Evolutionary conservation across 2,113 vertebrate genomes (phyloP).

Genomic region (Pelodiscus sinensis): DNA sequence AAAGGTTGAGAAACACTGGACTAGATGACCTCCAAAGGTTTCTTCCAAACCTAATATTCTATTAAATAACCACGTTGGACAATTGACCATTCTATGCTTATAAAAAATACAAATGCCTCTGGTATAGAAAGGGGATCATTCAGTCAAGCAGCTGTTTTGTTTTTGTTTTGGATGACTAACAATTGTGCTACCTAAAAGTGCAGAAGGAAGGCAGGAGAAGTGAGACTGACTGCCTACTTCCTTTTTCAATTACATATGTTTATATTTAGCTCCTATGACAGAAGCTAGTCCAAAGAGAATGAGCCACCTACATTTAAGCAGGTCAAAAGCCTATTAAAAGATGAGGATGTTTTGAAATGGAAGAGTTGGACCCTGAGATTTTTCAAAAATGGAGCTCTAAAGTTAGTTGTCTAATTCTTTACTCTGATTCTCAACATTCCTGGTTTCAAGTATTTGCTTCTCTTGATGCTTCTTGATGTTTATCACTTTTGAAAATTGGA

Average conservation of each 20-base stretch:
- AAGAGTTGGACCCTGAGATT: constrained; percentile 8
- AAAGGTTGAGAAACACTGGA: too few species aligned
- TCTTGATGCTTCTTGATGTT: neutral
- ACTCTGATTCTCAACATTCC: constrained; percentile 9
- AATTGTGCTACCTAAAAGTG: constrained; percentile 44
- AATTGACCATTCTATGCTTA: constrained; percentile 52
- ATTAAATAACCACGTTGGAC: constrained; percentile 45
- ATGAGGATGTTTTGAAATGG: constrained; percentile 29
- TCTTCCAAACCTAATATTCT: too few species aligned
- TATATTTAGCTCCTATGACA: constrained; percentile 24
- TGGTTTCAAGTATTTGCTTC: neutral
- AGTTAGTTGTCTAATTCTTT: constrained; percentile 9
- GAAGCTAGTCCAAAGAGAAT: neutral
- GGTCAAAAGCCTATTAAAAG: constrained; percentile 33
- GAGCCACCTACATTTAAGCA: neutral
- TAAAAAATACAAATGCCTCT: constrained; percentile 53
- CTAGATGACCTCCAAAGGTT: too few species aligned
- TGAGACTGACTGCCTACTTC: constrained; percentile 30
- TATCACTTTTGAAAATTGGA: constrained; percentile 48
- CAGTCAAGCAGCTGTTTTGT: constrained; percentile 45
- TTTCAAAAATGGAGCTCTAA: neutral
- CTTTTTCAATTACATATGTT: constrained; percentile 35
- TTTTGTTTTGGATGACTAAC: constrained; percentile 45
- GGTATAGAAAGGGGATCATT: constrained; percentile 19
- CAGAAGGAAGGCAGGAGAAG: neutral